Evolutionary conservation across 2,797 vertebrate genomes (phyloP).

Genomic region (Champsocephalus esox): DNA sequence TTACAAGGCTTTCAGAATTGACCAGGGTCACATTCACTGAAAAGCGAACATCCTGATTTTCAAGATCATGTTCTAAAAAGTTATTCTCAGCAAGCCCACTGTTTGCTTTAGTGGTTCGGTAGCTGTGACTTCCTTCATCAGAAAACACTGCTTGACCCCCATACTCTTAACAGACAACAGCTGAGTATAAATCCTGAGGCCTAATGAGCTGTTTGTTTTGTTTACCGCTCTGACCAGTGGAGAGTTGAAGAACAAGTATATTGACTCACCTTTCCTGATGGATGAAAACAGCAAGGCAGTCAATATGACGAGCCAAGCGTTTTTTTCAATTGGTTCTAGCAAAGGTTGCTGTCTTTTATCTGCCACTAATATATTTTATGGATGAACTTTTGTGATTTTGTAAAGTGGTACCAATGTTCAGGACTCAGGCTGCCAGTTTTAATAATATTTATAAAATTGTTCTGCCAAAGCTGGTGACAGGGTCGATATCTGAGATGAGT

Average conservation of each 20-base stretch:
- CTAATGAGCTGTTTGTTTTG: constrained; percentile 30
- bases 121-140: constrained; percentile 8
- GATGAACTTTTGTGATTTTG: constrained; percentile 7
- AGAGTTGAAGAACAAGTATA: background rate
- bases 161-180: constrained; percentile 10
- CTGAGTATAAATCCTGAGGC: background rate
- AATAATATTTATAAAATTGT: background rate
- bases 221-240: background rate
- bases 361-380: background rate
- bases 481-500: background rate
- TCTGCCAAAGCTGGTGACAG: constrained; percentile 15
- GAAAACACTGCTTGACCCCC: background rate
- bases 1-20: background rate
- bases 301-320: background rate
- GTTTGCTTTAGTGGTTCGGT: constrained; percentile 16
- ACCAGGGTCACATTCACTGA: constrained; percentile 3
- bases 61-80: background rate
- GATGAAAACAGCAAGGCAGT: background rate
- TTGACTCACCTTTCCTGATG: background rate
- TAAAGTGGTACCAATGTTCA: constrained; percentile 7
- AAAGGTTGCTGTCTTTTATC: background rate
- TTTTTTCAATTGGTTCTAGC: background rate
- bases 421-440: background rate
- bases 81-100: background rate
- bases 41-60: background rate